These are phyloP conservation scores for Psilopsiagon aurifrons DNA, from an alignment of 2,113 vertebrate species.

Conservation along the genomic window DNA sequence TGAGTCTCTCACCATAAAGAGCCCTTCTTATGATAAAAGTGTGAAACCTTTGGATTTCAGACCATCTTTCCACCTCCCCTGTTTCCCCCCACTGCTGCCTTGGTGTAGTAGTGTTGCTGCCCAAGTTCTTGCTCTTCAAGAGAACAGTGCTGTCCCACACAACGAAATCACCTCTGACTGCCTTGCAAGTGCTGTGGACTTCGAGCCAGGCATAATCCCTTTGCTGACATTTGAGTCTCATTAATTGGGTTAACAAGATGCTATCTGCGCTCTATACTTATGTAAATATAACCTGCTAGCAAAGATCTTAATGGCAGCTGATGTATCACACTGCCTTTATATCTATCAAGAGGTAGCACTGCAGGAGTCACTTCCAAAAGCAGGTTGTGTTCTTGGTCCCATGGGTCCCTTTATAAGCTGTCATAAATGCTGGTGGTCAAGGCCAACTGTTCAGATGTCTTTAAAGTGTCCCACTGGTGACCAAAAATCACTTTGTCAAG, in stretches of 20 bases:
- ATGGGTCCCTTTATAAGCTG: conserved; percentile 46
- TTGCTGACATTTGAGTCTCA: conserved; percentile 46
- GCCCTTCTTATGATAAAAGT: not conserved
- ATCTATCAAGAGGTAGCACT: not conserved
- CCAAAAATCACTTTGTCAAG: conserved; percentile 74
- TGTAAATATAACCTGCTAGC: not conserved
- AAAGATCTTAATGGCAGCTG: conserved; percentile 36
- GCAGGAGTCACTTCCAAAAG: conserved; percentile 25
- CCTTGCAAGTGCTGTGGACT: not conserved
- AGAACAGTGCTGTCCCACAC: not conserved
- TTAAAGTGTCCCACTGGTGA: conserved; percentile 71
- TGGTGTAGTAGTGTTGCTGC: not conserved
- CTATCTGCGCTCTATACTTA: not conserved
- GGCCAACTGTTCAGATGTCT: conserved; percentile 71
- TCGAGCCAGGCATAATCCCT: not conserved
- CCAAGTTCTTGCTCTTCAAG: not conserved
- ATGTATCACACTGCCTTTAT: conserved; percentile 8
- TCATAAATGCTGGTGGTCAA: conserved; percentile 69
- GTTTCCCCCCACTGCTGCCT: not conserved
- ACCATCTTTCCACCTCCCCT: not conserved
- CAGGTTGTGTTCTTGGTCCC: conserved; percentile 43
- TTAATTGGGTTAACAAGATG: conserved; percentile 51
- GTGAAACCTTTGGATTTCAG: conserved; percentile 6
- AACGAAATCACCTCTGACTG: conserved; percentile 32
- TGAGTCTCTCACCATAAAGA: not conserved